Conservation (phyloP, 92 coral and sea anemone species). For the Muricea muricata region DNA sequence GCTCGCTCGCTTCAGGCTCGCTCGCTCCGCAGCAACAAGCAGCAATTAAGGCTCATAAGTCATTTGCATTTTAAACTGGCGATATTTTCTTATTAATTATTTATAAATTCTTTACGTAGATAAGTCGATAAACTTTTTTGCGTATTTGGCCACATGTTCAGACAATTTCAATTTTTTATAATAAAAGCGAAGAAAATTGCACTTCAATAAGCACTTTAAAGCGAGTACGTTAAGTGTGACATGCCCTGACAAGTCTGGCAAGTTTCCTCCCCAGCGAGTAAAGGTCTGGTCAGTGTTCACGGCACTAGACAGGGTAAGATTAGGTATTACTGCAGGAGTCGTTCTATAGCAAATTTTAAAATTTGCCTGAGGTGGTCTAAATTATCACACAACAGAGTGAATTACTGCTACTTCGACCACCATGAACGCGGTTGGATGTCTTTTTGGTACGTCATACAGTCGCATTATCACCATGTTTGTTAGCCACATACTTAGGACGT, state of each 20-base stretch:
- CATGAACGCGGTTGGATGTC: neutral
- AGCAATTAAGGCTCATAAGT: too few species aligned
- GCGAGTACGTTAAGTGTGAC: neutral
- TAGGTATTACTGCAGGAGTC: neutral
- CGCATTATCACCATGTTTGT: neutral
- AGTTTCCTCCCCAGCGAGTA: neutral
- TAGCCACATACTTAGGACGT: neutral
- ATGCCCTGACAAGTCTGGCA: neutral
- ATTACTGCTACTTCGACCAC: neutral
- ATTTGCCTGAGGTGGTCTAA: neutral
- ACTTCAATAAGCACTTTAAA: neutral
- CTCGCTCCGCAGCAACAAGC: too few species aligned
- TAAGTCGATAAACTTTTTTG: too few species aligned
- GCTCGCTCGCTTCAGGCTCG: too few species aligned
- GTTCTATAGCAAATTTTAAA: neutral
- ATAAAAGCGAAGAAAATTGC: neutral
- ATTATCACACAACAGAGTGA: neutral
- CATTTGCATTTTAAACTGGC: too few species aligned
- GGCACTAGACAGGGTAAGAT: neutral
- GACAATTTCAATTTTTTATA: neutral
- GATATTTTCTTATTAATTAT: too few species aligned
- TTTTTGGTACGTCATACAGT: neutral
- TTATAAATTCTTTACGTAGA: too few species aligned
- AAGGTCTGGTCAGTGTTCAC: neutral
- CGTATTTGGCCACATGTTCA: too few species aligned